Evolutionary conservation across 2,888 invertebrate species (phyloP), one percentile per base, ranked within the genome.

Genomic region (Polydrusus tereticollis): DNA sequence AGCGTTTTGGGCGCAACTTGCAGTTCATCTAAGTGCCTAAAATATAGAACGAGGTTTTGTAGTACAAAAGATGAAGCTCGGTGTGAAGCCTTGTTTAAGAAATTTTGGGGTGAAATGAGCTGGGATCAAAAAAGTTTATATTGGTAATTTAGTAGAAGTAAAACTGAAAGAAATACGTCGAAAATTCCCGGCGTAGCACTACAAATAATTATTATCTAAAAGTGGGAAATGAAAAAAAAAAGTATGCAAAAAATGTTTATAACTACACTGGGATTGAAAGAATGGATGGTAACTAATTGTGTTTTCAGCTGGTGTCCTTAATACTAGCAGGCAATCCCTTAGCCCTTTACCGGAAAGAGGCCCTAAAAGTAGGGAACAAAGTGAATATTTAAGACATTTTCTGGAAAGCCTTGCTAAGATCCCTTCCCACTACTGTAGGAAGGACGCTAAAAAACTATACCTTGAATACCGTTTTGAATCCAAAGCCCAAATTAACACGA

Each of bases 401-500:
- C n/a, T 18, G 14, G 23, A 47, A 50, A n/a, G 14, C 23, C 36
- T 29, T 14, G 8, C 29, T 18, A 58, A 33, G 36, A 58, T 33
- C 36, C 36, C n/a, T 4, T 58, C 58, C 7, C 58, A 58, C 21
- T 58, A 58, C 16, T 58, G 36, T 41, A 36, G 36, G 16, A 58
- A 58, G 36, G 36, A 36, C 12, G 14, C 14, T 14, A n/a, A 33
- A 33, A 58, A 36, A 33, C 10, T 29, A 6, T 58, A 58, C 14
- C 14, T 58, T 7, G 58, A 58, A 29, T 4, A 6, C 8, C 21
- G 66, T 43, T 71, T 71, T 43, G 71, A 59, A 21, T 74, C 67
- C 1, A 73, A 70, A 45, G 55, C 66, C 8, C 21, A 70, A 16
- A 16, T 73, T 7, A 33, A 4, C 36, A 33, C 50, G 18, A 7